Percentiles rank a stretch among this genome's conserved stretches.
These are phyloP conservation scores for Drosophila neocordata DNA, from an alignment of 1,140 invertebrate species.

Conservation along the genomic window DNA sequence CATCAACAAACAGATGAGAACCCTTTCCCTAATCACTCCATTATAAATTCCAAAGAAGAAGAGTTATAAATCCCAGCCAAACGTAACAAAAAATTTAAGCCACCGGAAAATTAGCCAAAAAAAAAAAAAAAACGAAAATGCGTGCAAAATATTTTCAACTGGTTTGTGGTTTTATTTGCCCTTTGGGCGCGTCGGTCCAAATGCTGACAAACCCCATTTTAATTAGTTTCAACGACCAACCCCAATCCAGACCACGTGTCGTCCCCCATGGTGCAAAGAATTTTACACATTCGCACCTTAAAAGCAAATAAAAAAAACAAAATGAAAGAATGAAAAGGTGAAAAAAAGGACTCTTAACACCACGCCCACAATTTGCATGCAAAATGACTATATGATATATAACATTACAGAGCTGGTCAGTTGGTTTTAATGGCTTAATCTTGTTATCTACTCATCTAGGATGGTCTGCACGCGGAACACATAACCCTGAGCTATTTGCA, in stretches of 20 bases:
- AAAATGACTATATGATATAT: constrained; percentile 45
- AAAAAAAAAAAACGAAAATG: background rate
- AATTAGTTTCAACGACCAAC: constrained; percentile 60
- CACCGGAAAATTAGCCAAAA: background rate
- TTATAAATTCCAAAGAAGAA: background rate
- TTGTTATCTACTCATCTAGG: constrained; percentile 83
- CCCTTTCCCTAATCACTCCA: background rate
- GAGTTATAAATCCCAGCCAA: background rate
- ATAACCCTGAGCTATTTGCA: constrained; percentile 88
- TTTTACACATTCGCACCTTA: constrained; percentile 62
- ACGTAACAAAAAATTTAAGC: constrained; percentile 21
- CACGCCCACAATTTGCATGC: constrained; percentile 63
- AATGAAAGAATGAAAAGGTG: background rate
- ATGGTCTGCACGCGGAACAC: constrained; percentile 87
- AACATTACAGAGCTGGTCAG: background rate
- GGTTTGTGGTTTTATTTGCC: background rate
- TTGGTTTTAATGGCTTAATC: constrained; percentile 44
- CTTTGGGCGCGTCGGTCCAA: background rate
- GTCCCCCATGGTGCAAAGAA: constrained; percentile 17
- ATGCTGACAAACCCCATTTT: constrained; percentile 52
- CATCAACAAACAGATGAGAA: background rate
- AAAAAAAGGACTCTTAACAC: background rate
- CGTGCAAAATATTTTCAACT: constrained; percentile 17
- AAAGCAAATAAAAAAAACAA: background rate
- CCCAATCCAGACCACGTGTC: constrained; percentile 10